Percentiles rank a stretch among this genome's conserved stretches.
phyloP scores from a whole-genome alignment of 2,113 vertebrate species.

The Callipepla squamata region DNA sequence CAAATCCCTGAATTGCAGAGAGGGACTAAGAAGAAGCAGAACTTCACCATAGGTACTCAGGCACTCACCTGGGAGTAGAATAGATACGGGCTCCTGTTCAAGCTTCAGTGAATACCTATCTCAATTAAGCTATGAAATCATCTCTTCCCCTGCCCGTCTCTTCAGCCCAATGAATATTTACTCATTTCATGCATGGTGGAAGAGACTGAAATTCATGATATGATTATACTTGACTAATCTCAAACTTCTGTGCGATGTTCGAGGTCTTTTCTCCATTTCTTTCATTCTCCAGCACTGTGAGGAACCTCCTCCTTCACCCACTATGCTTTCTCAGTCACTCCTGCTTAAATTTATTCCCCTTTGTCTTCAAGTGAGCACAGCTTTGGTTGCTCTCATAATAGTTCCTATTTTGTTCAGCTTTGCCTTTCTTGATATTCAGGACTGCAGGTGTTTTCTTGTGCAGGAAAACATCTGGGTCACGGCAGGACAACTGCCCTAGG shows the following conservation, averaged over 20 bases:
- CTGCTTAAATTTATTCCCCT: neutral
- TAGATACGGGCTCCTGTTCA: neutral
- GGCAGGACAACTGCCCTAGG: neutral
- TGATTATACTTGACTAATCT: neutral
- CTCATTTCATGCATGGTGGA: constrained; percentile 9
- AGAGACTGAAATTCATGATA: neutral
- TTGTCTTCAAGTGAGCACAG: neutral
- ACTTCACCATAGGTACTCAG: neutral
- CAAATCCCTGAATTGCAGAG: neutral
- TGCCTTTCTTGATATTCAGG: neutral
- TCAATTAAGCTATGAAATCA: neutral
- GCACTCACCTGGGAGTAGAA: neutral
- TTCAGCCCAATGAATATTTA: constrained; percentile 33
- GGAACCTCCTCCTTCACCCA: neutral
- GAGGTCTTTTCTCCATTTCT: neutral
- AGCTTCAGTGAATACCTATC: neutral
- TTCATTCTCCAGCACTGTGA: neutral
- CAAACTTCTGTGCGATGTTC: neutral
- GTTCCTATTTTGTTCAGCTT: neutral
- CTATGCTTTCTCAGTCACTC: neutral
- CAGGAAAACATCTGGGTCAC: neutral
- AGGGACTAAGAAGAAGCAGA: neutral
- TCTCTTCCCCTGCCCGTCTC: neutral
- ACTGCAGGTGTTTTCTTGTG: neutral
- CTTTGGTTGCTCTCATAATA: neutral